phyloP scores from a whole-genome alignment of 2,113 vertebrate species.

The Ceuthmochares aereus region DNA sequence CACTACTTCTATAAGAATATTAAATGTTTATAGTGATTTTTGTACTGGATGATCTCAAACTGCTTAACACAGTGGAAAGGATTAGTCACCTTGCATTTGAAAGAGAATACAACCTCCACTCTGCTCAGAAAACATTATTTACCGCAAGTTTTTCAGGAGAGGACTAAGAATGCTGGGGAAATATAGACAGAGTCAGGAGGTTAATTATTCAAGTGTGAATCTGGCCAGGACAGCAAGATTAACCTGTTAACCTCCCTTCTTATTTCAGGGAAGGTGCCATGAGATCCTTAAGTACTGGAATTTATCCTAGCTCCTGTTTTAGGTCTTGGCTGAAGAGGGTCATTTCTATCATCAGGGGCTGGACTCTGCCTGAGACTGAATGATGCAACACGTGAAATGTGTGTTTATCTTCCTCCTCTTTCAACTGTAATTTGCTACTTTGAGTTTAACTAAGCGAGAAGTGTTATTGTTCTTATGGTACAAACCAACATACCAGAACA shows the following conservation, averaged over 20 bases:
- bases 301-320: neutral
- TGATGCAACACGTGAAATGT: accelerated
- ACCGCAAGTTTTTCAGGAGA: neutral
- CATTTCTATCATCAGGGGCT: accelerated
- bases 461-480: neutral
- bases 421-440: neutral
- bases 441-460: neutral
- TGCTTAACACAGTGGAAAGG: neutral
- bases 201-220: accelerated
- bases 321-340: accelerated
- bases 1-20: neutral
- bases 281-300: neutral
- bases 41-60: neutral
- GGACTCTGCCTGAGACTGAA: neutral
- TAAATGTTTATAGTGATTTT: constrained; percentile 32
- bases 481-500: neutral
- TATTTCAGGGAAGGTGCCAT: accelerated
- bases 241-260: neutral
- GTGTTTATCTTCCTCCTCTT: neutral
- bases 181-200: neutral
- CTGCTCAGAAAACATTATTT: neutral
- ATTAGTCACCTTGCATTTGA: neutral
- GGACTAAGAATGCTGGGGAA: neutral
- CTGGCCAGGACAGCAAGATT: neutral
- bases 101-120: accelerated